Percentiles rank a stretch among this genome's conserved stretches.
phyloP scores from a whole-genome alignment of 1,140 invertebrate genomes.

The Euwallacea fornicatus region DNA sequence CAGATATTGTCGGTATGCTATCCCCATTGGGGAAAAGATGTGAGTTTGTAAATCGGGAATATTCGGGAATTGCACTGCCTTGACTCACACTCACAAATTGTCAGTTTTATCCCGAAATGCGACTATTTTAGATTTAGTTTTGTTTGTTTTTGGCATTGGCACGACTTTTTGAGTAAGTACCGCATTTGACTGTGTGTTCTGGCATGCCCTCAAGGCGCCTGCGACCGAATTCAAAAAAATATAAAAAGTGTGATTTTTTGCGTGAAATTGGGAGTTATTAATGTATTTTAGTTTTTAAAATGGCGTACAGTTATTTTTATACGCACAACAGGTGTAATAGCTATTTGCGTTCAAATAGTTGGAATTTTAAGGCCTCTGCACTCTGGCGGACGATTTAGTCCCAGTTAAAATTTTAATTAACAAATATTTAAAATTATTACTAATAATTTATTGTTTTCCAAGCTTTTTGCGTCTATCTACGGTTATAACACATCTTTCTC shows the following conservation, averaged over 20 bases:
- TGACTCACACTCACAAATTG: slow-evolving; percentile 42
- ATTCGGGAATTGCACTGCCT: slow-evolving; percentile 40
- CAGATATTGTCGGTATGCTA: background rate
- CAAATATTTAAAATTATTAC: background rate
- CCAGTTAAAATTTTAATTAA: background rate
- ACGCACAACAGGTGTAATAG: slow-evolving; percentile 31
- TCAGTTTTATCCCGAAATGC: slow-evolving; percentile 44
- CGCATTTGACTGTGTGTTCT: slow-evolving; percentile 16
- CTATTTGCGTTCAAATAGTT: slow-evolving; percentile 28
- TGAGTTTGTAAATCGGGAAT: slow-evolving; percentile 37
- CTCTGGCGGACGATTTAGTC: background rate
- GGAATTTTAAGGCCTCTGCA: slow-evolving; percentile 13
- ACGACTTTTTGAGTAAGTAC: slow-evolving; percentile 46
- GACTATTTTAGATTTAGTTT: slow-evolving; percentile 47
- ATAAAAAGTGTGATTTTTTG: background rate
- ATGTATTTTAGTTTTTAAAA: slow-evolving; percentile 20
- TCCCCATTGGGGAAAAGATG: background rate
- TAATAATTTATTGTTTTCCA: too few species aligned
- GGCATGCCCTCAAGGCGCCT: background rate
- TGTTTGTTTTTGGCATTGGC: slow-evolving; percentile 48
- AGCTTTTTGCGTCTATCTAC: too few species aligned
- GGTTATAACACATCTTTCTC: too few species aligned
- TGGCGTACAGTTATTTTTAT: slow-evolving; percentile 24
- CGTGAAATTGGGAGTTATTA: background rate
- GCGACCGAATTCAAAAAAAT: background rate